Evolutionary conservation across 2,888 invertebrate genomes (phyloP).

Genomic region (Acleris holmiana): DNA sequence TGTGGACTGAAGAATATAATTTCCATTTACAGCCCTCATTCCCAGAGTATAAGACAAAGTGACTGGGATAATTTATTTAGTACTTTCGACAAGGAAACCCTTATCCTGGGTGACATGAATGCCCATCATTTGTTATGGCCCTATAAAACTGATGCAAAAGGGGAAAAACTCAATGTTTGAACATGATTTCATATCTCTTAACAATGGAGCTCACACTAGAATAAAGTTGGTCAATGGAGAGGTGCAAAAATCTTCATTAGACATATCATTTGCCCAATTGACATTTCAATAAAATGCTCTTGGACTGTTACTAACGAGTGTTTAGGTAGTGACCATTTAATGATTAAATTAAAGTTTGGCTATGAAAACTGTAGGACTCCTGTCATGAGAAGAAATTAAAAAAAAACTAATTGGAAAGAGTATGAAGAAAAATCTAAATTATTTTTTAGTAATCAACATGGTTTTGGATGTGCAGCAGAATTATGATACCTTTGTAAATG

Average conservation of each 20-base stretch:
- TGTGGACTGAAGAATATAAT: neutral
- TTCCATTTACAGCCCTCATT: neutral
- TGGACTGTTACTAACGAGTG: constrained; percentile 3
- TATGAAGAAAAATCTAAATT: too few species aligned
- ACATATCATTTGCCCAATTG: neutral
- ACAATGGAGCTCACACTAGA: neutral
- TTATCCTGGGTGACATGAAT: too few species aligned
- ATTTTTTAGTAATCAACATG: too few species aligned
- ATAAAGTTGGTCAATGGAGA: neutral
- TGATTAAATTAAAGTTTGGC: too few species aligned
- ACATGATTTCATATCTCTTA: neutral
- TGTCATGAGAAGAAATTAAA: too few species aligned
- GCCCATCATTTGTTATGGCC: too few species aligned
- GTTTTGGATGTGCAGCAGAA: too few species aligned
- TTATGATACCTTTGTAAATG: too few species aligned
- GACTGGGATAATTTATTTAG: neutral
- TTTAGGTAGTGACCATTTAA: neutral
- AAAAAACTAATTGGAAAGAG: too few species aligned
- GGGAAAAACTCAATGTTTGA: constrained; percentile 10
- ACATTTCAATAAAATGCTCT: neutral
- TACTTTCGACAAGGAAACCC: neutral
- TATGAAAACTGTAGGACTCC: too few species aligned
- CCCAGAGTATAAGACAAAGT: neutral
- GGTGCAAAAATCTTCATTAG: neutral
- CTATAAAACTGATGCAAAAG: too few species aligned